phyloP scores from a whole-genome alignment of 2,888 invertebrate species.

The Andrena camellia region DNA sequence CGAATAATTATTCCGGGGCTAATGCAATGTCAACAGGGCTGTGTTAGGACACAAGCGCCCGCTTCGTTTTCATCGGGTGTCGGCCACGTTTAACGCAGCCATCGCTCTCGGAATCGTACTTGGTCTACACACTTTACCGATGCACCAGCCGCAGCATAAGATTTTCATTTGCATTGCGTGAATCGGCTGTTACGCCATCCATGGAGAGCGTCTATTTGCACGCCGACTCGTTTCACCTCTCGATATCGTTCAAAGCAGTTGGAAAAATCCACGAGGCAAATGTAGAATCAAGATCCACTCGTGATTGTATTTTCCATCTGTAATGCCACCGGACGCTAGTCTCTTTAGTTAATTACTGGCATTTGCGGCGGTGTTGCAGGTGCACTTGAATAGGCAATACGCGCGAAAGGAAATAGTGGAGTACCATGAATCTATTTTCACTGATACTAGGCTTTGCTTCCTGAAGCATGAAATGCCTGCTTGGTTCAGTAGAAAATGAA shows the following conservation, averaged over 20 bases:
- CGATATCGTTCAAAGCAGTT: slow-evolving; percentile 29
- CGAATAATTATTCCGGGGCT: slow-evolving; percentile 74
- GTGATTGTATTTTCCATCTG: slow-evolving; percentile 16
- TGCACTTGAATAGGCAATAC: too few species aligned
- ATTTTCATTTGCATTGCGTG: slow-evolving; percentile 68
- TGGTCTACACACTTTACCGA: slow-evolving; percentile 45
- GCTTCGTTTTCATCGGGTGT: slow-evolving; percentile 60
- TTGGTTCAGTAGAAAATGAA: too few species aligned
- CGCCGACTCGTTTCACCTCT: slow-evolving; percentile 42
- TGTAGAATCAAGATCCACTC: not conserved
- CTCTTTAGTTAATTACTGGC: too few species aligned
- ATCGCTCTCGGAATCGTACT: slow-evolving; percentile 37
- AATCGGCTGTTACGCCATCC: slow-evolving; percentile 46
- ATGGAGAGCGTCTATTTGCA: slow-evolving; percentile 38
- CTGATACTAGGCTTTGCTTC: too few species aligned
- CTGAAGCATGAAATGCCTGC: too few species aligned
- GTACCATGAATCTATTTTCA: too few species aligned
- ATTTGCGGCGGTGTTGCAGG: too few species aligned
- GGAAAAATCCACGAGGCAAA: slow-evolving; percentile 22
- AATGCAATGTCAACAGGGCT: slow-evolving; percentile 74
- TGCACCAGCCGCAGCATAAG: slow-evolving; percentile 55
- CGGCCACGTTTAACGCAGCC: slow-evolving; percentile 57
- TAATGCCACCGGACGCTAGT: not conserved
- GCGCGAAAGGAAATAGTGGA: too few species aligned
- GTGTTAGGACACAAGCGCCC: slow-evolving; percentile 50